Conservation (phyloP, 2,797 vertebrate species). For the Philypnodon macrostomus region DNA sequence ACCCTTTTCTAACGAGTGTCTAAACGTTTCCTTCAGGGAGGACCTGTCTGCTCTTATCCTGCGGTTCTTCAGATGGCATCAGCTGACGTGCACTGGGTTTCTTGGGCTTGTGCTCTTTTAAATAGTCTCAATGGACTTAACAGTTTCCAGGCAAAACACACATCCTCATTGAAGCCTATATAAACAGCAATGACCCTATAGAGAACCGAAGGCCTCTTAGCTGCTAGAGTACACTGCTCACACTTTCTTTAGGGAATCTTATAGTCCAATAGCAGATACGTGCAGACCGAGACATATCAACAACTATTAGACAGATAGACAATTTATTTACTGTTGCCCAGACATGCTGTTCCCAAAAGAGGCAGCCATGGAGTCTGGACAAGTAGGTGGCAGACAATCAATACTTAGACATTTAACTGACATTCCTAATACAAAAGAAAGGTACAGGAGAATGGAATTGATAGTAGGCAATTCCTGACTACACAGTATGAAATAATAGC, state of each 20-base stretch:
- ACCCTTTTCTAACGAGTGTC: constrained; percentile 25
- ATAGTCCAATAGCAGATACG: not conserved
- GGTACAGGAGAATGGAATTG: not conserved
- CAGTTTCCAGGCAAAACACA: constrained; percentile 37
- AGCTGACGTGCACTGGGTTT: constrained; percentile 30
- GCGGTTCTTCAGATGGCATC: constrained; percentile 30
- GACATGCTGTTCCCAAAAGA: constrained; percentile 4
- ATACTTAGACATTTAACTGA: constrained; percentile 3
- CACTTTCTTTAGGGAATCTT: not conserved
- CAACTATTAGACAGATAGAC: not conserved
- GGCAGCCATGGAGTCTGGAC: not conserved
- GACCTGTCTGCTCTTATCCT: constrained; percentile 28
- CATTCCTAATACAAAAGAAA: not conserved
- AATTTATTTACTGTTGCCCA: not conserved
- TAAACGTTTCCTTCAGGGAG: constrained; percentile 32
- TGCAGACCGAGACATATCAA: not conserved
- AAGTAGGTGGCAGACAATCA: constrained; percentile 4
- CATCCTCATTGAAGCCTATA: constrained; percentile 31
- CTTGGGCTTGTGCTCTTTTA: constrained; percentile 8
- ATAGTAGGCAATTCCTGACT: not conserved
- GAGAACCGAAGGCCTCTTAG: constrained; percentile 7
- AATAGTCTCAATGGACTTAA: constrained; percentile 16
- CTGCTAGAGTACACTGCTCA: constrained; percentile 7
- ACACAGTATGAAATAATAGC: not conserved
- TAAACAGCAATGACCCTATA: constrained; percentile 23